Conservation (phyloP, 2,888 invertebrate genomes). For the Chaetogeoica ovagalla region DNA sequence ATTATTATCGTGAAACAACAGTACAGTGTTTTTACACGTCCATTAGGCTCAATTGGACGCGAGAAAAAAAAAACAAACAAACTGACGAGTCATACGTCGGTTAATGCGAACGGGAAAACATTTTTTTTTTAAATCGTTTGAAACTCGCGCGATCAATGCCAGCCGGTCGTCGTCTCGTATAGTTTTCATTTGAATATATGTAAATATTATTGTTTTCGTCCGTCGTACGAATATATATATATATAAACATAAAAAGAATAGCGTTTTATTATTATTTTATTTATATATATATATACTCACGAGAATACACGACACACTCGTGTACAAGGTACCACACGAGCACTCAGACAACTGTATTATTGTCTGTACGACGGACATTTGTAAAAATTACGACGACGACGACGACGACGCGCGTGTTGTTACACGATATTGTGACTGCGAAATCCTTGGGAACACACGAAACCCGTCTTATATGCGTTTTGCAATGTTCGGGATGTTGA, state of each 20-base stretch:
- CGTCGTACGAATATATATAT: no score
- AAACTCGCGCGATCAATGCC: no score
- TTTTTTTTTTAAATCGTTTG: no score
- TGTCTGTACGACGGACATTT: neutral
- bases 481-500: no score
- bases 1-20: no score
- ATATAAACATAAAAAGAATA: slow-evolving; percentile 36
- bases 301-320: neutral
- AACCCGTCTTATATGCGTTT: no score
- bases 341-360: slow-evolving; percentile 15
- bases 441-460: neutral
- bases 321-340: neutral
- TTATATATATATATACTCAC: neutral
- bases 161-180: no score
- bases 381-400: neutral
- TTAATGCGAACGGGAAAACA: no score
- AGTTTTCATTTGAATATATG: neutral
- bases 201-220: slow-evolving; percentile 22
- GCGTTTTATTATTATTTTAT: slow-evolving; percentile 22
- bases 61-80: no score
- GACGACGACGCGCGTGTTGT: neutral
- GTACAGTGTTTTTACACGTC: no score
- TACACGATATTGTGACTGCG: neutral
- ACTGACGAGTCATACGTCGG: no score
- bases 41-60: no score